These are phyloP conservation scores for Carassius carassius DNA, from an alignment of 2,113 vertebrate genomes.

Conservation along the genomic window DNA sequence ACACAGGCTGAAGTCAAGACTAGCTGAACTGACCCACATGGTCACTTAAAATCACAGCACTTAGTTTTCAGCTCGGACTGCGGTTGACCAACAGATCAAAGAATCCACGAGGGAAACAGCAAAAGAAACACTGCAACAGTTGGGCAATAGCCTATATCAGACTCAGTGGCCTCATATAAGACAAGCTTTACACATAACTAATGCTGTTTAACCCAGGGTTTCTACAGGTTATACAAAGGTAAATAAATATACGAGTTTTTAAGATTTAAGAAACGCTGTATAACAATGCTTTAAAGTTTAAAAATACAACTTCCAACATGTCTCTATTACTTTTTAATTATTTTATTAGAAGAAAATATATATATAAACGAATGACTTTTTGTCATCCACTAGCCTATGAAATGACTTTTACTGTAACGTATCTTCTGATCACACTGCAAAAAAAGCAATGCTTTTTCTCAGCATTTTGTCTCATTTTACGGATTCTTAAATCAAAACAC, in stretches of 20 bases:
- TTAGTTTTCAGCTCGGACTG: neutral
- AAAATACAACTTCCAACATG: neutral
- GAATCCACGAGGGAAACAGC: neutral
- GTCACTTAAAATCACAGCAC: neutral
- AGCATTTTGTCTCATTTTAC: too few relatives aligned
- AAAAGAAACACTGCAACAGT: neutral
- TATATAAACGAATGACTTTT: neutral
- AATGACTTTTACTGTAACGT: neutral
- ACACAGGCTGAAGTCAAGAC: neutral
- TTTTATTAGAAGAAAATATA: neutral
- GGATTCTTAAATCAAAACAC: neutral
- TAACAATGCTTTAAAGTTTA: too few relatives aligned
- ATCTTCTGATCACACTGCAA: neutral
- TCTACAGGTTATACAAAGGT: too few relatives aligned
- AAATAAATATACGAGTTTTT: too few relatives aligned
- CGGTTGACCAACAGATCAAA: constrained; percentile 20
- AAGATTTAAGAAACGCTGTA: too few relatives aligned
- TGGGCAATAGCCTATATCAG: neutral
- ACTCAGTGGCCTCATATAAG: neutral
- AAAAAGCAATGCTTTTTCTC: too few relatives aligned
- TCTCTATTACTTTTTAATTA: neutral
- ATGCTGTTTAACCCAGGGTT: neutral
- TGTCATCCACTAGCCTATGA: neutral
- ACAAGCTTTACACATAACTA: neutral
- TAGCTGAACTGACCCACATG: neutral